Base-by-base conservation (phyloP, 2,888 invertebrate species). In the Arrhopalites spinosus region DNA sequence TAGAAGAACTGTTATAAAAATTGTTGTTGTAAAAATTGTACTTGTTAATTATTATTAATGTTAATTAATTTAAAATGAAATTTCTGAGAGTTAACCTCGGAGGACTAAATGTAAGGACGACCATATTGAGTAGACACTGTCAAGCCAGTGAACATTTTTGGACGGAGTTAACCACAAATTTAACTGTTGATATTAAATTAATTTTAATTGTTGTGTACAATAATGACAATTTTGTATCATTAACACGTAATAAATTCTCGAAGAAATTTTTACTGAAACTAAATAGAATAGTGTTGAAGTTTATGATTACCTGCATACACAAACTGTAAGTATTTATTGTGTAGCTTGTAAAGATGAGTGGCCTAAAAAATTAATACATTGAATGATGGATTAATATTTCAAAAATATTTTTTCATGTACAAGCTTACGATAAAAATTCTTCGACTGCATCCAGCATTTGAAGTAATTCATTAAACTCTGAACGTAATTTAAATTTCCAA, bases 151-250 rank as follows among this genome's bases (percentile, higher is more conserved):
- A 8, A 23, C n/a, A 43, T 68, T 68, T 47, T 68, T 68, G 13
- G 68, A 68, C 15, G 68, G 68, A 8, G 68, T 68, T 23, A 68
- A 43, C 68, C 68, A 68, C 50, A 47, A 15, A 20, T 68, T 68
- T 25, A 68, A 45, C 68, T 68, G n/a, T 20, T 23, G 25, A 20
- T 8, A 50, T n/a, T 50, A 50, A n/a, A 17, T n/a, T 50, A 13
- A 8, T 15, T n/a, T 3, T 15, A 50, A 50, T 50, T 2, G 15
- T 11, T 45, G 45, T 45, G 45, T 11, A 45, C 15, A 45, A 45
- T 15, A 45, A 45, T 45, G 45, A 45, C 7, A 15, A 45, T 45
- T 45, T 45, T 15, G 45, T 45, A 15, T 45, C 7, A 45, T 45
- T 11, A 45, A 45, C 7, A 11, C 15, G 56, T 56, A 13, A n/a